phyloP scores from a whole-genome alignment of 2,797 vertebrate genomes.

The Danionella dracula region DNA sequence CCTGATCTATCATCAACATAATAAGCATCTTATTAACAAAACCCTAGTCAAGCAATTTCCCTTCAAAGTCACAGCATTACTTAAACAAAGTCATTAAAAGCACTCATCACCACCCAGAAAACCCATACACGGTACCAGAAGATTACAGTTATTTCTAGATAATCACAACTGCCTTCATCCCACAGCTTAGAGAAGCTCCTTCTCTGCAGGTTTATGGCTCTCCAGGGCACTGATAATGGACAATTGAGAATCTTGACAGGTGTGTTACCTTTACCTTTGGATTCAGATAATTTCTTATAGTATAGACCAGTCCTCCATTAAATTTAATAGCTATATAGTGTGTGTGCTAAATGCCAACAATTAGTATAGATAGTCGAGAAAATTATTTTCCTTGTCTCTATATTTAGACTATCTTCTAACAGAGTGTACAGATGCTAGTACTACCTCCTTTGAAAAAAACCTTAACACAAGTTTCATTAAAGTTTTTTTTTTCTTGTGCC shows the following conservation, averaged over 20 bases:
- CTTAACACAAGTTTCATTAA: too few species aligned
- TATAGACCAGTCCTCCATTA: background rate
- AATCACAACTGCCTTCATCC: slow-evolving; percentile 35
- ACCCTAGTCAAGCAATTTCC: background rate
- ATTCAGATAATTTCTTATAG: slow-evolving; percentile 10
- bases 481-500: too few species aligned
- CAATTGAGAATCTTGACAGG: slow-evolving; percentile 5
- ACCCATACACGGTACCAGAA: slow-evolving; percentile 35
- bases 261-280: background rate
- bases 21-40: slow-evolving; percentile 23
- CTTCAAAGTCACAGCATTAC: slow-evolving; percentile 21
- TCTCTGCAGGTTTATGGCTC: slow-evolving; percentile 14
- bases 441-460: too few species aligned
- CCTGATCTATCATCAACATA: slow-evolving; percentile 8
- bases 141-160: slow-evolving; percentile 48
- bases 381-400: slow-evolving; percentile 1
- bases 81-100: slow-evolving; percentile 20
- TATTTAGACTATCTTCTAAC: background rate
- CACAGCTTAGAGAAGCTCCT: slow-evolving; percentile 32
- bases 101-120: slow-evolving; percentile 37
- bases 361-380: background rate
- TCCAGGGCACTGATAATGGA: background rate
- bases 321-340: background rate
- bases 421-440: too few species aligned
- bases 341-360: background rate